A percentile compares a stretch with the other conserved stretches of the same genome.
Conservation (phyloP, 2,797 vertebrate genomes). For the Sandelia bainsii region DNA sequence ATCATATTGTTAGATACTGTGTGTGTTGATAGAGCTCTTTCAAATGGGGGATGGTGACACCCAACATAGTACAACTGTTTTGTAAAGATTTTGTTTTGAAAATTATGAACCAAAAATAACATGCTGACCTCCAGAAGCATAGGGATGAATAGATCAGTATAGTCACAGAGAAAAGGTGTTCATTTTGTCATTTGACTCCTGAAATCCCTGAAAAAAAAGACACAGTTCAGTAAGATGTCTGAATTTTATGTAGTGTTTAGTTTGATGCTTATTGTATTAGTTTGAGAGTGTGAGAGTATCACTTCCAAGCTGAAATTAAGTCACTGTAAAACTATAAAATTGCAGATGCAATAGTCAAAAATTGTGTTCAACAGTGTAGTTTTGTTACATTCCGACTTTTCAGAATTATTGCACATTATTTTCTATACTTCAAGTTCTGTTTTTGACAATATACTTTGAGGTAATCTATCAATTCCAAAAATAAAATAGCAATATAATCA, state of each 20-base stretch:
- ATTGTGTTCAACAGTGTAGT: not conserved
- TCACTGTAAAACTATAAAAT: not conserved
- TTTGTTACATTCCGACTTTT: not conserved
- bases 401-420: not conserved
- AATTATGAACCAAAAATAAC: constrained; percentile 54
- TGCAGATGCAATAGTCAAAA: not conserved
- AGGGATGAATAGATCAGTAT: constrained; percentile 7
- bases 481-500: not conserved
- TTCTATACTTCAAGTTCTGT: not conserved
- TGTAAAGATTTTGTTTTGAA: constrained; percentile 20
- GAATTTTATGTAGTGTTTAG: constrained; percentile 34
- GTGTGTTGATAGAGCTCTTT: constrained; percentile 2
- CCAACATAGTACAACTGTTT: not conserved
- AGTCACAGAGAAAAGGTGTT: constrained; percentile 23
- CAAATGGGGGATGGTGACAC: not conserved
- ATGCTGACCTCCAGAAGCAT: constrained; percentile 11
- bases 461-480: not conserved
- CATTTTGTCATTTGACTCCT: constrained; percentile 29
- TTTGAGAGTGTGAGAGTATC: constrained; percentile 20
- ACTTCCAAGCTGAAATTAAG: constrained; percentile 15
- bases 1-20: constrained; percentile 27
- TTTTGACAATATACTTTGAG: no score
- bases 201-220: constrained; percentile 29
- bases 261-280: constrained; percentile 18
- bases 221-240: constrained; percentile 21